These are phyloP conservation scores for Harpagifer antarcticus DNA, from an alignment of 2,797 vertebrate species.

Conservation along the genomic window DNA sequence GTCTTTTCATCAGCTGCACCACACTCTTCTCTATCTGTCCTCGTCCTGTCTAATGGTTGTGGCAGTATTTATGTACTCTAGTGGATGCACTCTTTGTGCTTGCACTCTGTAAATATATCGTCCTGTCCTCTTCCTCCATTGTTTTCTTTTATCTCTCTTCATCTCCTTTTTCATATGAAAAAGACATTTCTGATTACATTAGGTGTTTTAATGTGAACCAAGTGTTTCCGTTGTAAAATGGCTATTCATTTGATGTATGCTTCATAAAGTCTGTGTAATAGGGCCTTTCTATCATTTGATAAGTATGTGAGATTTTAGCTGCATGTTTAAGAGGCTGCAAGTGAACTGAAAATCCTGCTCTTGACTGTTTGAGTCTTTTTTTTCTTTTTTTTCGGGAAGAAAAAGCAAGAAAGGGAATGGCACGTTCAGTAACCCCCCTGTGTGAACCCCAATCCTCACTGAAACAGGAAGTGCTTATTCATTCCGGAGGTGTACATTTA, in stretches of 20 bases:
- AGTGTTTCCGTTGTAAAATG: slow-evolving; percentile 59
- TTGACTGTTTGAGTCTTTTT: background rate
- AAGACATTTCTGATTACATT: slow-evolving; percentile 55
- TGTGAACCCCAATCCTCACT: slow-evolving; percentile 49
- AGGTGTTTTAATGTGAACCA: slow-evolving; percentile 64
- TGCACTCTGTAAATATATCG: slow-evolving; percentile 59
- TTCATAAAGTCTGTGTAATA: slow-evolving; percentile 51
- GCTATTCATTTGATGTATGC: slow-evolving; percentile 68
- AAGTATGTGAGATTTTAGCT: slow-evolving; percentile 50
- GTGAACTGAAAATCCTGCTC: slow-evolving; percentile 34
- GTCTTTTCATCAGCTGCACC: slow-evolving; percentile 82
- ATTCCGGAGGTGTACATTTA: slow-evolving; percentile 66
- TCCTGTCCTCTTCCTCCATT: slow-evolving; percentile 40
- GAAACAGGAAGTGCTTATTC: slow-evolving; percentile 67
- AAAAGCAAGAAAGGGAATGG: background rate
- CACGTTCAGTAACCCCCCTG: slow-evolving; percentile 30
- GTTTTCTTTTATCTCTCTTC: slow-evolving; percentile 53
- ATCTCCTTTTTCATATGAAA: slow-evolving; percentile 42
- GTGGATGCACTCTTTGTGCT: slow-evolving; percentile 15
- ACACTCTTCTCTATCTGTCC: slow-evolving; percentile 77
- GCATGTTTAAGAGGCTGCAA: slow-evolving; percentile 42
- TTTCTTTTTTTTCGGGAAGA: slow-evolving; percentile 17
- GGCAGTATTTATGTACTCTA: slow-evolving; percentile 39
- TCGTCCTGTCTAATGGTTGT: slow-evolving; percentile 64
- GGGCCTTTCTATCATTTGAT: slow-evolving; percentile 56